Evolutionary conservation across 2,888 invertebrate species (phyloP).

Genomic region (Zootermopsis nevadensis): DNA sequence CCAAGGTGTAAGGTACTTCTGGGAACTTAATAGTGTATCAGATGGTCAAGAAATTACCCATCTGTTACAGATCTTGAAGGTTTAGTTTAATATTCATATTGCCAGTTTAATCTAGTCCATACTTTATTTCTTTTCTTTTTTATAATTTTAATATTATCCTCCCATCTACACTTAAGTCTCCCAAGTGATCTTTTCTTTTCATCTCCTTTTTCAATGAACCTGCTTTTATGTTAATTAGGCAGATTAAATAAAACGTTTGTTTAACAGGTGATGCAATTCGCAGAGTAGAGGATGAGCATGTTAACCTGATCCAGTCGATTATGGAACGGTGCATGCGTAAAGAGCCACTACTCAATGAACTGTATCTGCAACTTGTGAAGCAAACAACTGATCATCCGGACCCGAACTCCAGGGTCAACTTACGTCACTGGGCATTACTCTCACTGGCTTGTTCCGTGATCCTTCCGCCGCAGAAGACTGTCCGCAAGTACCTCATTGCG

Average conservation of each 20-base stretch:
- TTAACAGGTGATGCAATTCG: conserved; percentile 71
- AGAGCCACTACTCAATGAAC: conserved; percentile 87
- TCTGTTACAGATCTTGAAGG: too few relatives aligned
- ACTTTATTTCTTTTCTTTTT: too few relatives aligned
- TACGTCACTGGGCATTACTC: conserved; percentile 92
- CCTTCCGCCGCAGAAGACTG: conserved; percentile 85
- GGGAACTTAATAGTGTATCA: too few relatives aligned
- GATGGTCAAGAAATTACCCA: too few relatives aligned
- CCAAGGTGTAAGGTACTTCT: too few relatives aligned
- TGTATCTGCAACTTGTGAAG: conserved; percentile 92
- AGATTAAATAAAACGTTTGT: background rate
- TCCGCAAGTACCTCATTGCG: conserved; percentile 87
- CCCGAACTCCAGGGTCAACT: conserved; percentile 86
- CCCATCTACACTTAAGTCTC: too few relatives aligned
- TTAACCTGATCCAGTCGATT: conserved; percentile 87
- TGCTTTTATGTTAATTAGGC: background rate
- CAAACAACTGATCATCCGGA: conserved; percentile 94
- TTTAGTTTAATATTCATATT: too few relatives aligned
- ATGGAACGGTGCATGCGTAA: conserved; percentile 92
- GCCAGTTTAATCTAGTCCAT: too few relatives aligned
- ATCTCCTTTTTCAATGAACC: too few relatives aligned
- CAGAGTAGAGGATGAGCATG: conserved; percentile 87
- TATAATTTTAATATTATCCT: too few relatives aligned
- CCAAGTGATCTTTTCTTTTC: too few relatives aligned
- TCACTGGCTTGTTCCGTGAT: conserved; percentile 84